Evolutionary conservation across 2,888 invertebrate genomes (phyloP).

Genomic region (Panopea generosa): DNA sequence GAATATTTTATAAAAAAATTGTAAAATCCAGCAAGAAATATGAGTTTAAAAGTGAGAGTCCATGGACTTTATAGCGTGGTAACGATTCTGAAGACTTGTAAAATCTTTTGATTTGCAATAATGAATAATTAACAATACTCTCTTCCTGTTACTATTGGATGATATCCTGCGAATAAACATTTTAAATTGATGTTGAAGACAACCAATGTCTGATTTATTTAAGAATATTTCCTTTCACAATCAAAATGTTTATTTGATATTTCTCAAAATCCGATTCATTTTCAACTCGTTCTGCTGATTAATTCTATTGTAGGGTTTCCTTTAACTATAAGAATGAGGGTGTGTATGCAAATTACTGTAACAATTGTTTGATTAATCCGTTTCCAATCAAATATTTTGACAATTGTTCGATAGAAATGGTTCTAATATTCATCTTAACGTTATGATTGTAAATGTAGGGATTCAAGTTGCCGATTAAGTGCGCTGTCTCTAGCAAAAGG

Average conservation of each 20-base stretch:
- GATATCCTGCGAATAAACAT: not conserved
- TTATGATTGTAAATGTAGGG: no score
- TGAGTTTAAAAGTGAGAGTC: not conserved
- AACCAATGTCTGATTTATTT: constrained; percentile 36
- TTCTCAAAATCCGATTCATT: not conserved
- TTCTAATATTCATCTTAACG: no score
- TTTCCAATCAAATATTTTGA: no score
- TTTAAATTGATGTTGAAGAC: constrained; percentile 17
- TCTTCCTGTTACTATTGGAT: not conserved
- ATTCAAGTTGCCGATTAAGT: no score
- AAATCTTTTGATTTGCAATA: not conserved
- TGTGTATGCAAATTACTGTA: no score
- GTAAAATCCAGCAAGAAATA: not conserved
- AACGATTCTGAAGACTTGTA: not conserved
- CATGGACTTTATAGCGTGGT: not conserved
- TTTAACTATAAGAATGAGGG: not conserved
- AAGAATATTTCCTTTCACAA: constrained; percentile 24
- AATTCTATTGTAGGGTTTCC: not conserved
- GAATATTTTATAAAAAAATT: not conserved
- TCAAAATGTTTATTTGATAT: not conserved
- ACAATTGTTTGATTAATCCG: no score
- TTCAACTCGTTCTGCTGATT: not conserved
- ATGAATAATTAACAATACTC: not conserved
- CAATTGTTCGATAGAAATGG: no score
- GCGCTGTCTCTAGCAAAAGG: no score